These are phyloP conservation scores for Notocelia uddmanniana DNA, from an alignment of 2,888 invertebrate genomes.

Conservation along the genomic window DNA sequence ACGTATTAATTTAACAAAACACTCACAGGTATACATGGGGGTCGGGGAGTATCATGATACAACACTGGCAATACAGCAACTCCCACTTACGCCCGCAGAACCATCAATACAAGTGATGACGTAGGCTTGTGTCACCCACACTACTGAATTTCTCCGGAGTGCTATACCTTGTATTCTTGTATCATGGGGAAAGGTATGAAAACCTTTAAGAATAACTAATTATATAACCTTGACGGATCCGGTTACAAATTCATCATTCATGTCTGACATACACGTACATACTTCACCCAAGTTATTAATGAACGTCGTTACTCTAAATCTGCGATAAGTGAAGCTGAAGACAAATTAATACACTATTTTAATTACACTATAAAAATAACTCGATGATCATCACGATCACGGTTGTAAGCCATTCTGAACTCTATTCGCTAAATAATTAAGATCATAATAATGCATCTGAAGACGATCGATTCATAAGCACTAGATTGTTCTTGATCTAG, in stretches of 20 bases:
- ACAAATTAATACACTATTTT: slow-evolving; percentile 28
- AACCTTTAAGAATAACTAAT: too few species aligned
- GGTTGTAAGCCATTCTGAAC: neutral
- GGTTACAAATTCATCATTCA: neutral
- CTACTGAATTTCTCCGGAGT: too few species aligned
- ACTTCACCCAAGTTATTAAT: slow-evolving; percentile 12
- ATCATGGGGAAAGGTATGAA: too few species aligned
- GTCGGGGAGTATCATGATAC: too few species aligned
- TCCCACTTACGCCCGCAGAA: too few species aligned
- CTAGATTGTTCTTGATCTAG: slow-evolving; percentile 20
- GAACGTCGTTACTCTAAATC: slow-evolving; percentile 5
- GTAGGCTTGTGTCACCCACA: too few species aligned
- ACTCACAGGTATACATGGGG: too few species aligned
- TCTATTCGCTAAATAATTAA: neutral
- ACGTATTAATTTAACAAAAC: too few species aligned
- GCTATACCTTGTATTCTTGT: too few species aligned
- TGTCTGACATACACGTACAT: neutral
- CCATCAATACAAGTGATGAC: too few species aligned
- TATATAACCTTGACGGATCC: neutral
- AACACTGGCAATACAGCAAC: too few species aligned
- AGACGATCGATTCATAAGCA: neutral
- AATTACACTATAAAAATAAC: slow-evolving; percentile 26
- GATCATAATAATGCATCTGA: neutral
- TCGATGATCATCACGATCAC: neutral
- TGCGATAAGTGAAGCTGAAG: slow-evolving; percentile 18